phyloP scores from a whole-genome alignment of 2,888 invertebrate genomes.

The Drosophila pegasa region DNA sequence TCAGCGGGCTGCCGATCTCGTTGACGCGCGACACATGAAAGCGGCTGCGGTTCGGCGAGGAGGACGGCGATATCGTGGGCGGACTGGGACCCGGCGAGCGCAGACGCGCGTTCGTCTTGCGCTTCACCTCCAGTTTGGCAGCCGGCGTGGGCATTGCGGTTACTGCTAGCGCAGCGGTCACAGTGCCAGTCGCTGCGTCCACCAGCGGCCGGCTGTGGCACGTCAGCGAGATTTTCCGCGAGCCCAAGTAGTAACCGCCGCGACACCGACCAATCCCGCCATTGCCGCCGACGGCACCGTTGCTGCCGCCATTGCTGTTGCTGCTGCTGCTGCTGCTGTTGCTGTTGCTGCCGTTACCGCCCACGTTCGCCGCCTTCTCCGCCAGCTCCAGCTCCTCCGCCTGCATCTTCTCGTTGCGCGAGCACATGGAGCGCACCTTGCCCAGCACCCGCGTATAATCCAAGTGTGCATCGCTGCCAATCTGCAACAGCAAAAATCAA shows the following conservation, averaged over 20 bases:
- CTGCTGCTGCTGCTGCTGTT: constrained; percentile 11
- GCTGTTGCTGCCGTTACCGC: constrained; percentile 40
- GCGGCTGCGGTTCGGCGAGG: constrained; percentile 88
- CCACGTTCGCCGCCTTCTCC: constrained; percentile 66
- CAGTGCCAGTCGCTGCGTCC: constrained; percentile 84
- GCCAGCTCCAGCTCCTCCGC: constrained; percentile 68
- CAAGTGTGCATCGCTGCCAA: constrained; percentile 83
- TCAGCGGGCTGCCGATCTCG: constrained; percentile 80
- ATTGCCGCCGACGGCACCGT: constrained; percentile 12
- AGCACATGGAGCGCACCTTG: constrained; percentile 87
- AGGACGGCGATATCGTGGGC: constrained; percentile 88
- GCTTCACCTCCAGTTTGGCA: constrained; percentile 82
- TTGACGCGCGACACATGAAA: constrained; percentile 84
- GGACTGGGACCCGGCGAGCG: constrained; percentile 89
- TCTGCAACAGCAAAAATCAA: constrained; percentile 50
- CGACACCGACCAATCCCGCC: constrained; percentile 66
- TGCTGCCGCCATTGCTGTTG: constrained; percentile 26
- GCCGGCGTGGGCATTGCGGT: constrained; percentile 73
- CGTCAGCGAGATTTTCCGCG: constrained; percentile 90
- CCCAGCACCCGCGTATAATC: constrained; percentile 85
- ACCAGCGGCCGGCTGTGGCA: constrained; percentile 87
- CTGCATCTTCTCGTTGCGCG: constrained; percentile 86
- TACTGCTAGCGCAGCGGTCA: constrained; percentile 56
- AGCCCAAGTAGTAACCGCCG: constrained; percentile 84
- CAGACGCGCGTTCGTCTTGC: constrained; percentile 86